These are phyloP conservation scores for Cirrhinus mrigala DNA, from an alignment of 2,797 vertebrate genomes.

Conservation along the genomic window DNA sequence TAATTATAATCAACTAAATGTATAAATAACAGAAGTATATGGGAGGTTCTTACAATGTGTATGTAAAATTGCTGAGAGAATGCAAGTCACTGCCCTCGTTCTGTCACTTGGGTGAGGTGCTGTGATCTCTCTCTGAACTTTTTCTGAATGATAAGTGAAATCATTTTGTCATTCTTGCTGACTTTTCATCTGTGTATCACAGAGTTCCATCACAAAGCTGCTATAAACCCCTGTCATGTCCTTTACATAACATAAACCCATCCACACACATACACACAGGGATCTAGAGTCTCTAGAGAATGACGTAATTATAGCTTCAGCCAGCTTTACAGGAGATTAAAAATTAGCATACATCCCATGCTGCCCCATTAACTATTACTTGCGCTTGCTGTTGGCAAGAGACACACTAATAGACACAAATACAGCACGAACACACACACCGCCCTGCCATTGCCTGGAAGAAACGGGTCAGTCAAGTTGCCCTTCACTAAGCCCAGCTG, in stretches of 20 bases:
- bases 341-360: constrained; percentile 42
- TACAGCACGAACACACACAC: not conserved
- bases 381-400: constrained; percentile 15
- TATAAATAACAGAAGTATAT: not conserved
- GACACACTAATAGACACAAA: constrained; percentile 1
- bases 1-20: not conserved
- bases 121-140: not conserved
- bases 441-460: constrained; percentile 3
- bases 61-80: constrained; percentile 29
- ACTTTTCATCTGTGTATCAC: constrained; percentile 48
- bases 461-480: constrained; percentile 45
- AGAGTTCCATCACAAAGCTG: constrained; percentile 40
- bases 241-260: constrained; percentile 50
- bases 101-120: constrained; percentile 31
- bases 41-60: not conserved
- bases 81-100: constrained; percentile 32
- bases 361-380: constrained; percentile 34
- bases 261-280: not conserved
- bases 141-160: constrained; percentile 38
- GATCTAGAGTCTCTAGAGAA: constrained; percentile 15
- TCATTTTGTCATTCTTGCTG: constrained; percentile 51
- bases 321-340: constrained; percentile 45
- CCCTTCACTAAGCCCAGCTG: constrained; percentile 30
- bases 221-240: constrained; percentile 44
- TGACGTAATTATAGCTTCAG: constrained; percentile 44